Conservation (phyloP, 2,888 invertebrate species). For the Lasius platythorax region DNA sequence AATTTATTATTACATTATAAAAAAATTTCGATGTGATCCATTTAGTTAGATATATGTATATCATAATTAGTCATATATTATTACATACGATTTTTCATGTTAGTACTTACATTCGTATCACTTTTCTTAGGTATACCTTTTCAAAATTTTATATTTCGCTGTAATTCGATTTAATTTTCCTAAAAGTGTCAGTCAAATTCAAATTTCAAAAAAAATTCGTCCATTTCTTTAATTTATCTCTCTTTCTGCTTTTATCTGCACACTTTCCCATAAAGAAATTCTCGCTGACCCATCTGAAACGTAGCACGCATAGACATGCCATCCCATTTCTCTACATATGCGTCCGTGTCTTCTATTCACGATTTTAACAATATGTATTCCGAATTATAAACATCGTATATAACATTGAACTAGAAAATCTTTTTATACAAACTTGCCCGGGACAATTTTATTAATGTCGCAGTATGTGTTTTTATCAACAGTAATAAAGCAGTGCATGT, state of each 20-base stretch:
- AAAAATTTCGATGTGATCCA: background rate
- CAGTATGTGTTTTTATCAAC: background rate
- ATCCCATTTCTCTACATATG: background rate
- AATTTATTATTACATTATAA: background rate
- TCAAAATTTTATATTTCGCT: background rate
- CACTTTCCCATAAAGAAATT: constrained; percentile 62
- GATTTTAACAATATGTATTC: constrained; percentile 32
- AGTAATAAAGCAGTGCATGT: too few species aligned
- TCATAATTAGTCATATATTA: background rate
- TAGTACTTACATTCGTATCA: too few species aligned
- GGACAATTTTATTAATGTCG: background rate
- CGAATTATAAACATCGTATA: constrained; percentile 4
- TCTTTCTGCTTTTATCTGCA: constrained; percentile 11
- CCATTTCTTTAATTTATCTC: constrained; percentile 34
- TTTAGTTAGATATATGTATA: background rate
- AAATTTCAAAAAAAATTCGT: constrained; percentile 20
- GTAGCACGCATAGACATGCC: background rate
- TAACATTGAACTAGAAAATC: background rate
- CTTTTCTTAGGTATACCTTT: background rate
- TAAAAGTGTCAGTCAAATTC: background rate
- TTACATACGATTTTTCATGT: too few species aligned
- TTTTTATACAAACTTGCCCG: background rate
- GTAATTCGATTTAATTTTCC: background rate
- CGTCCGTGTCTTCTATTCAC: background rate
- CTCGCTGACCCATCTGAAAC: constrained; percentile 47